phyloP scores from a whole-genome alignment of 2,113 vertebrate genomes.

The Nicator chloris region DNA sequence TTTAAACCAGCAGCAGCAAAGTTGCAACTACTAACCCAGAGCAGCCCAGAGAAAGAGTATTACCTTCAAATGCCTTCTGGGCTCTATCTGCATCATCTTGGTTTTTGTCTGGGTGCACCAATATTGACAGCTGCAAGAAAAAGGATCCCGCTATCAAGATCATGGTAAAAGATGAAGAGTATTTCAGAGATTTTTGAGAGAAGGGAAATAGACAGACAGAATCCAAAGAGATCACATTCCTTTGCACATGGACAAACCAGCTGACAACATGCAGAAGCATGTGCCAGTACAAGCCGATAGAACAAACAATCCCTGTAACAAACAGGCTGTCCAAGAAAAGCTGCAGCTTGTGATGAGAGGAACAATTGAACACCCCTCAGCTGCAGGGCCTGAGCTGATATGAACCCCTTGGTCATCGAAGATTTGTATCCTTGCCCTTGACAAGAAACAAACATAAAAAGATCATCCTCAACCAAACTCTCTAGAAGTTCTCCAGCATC shows the following conservation, averaged over 20 bases:
- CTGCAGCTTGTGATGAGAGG: neutral
- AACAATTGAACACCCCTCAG: neutral
- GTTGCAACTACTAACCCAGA: neutral
- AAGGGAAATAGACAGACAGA: neutral
- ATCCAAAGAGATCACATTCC: neutral
- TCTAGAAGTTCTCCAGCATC: neutral
- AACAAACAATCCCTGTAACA: neutral
- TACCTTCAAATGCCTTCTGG: slow-evolving; percentile 99
- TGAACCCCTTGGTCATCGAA: neutral
- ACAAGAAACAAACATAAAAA: neutral
- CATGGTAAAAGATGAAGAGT: neutral
- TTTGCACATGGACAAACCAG: neutral
- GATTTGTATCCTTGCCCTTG: neutral
- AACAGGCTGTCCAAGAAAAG: neutral
- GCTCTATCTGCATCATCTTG: slow-evolving; percentile 91
- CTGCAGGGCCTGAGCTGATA: neutral
- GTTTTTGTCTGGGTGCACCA: slow-evolving; percentile 99
- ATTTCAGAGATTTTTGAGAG: neutral
- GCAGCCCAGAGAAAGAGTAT: neutral
- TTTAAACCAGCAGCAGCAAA: neutral
- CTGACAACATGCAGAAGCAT: neutral
- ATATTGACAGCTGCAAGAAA: slow-evolving; percentile 87
- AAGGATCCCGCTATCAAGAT: neutral
- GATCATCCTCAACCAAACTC: neutral
- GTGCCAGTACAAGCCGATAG: neutral